These are phyloP conservation scores for Mesorhabditis spiculigera DNA, from an alignment of 2,888 invertebrate species.

Conservation along the genomic window DNA sequence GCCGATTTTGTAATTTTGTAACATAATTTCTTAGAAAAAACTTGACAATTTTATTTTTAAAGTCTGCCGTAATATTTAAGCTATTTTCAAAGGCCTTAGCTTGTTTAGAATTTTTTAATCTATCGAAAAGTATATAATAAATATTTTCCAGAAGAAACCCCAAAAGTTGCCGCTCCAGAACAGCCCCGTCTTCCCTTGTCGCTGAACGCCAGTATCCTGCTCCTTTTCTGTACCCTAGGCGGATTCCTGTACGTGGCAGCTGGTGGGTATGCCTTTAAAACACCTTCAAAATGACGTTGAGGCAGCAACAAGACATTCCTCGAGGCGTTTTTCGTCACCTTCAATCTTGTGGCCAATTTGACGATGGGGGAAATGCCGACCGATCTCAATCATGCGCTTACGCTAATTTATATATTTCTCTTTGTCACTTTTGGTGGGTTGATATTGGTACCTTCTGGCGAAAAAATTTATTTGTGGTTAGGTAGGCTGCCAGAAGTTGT, in stretches of 20 bases:
- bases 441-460: too few species aligned
- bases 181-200: conserved; percentile 52
- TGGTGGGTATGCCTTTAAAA: conserved; percentile 18
- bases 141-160: conserved; percentile 15
- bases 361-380: conserved; percentile 58
- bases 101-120: conserved; percentile 1
- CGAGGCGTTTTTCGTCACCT: conserved; percentile 56
- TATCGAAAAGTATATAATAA: conserved; percentile 3
- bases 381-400: conserved; percentile 47
- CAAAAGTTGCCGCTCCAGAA: conserved; percentile 8
- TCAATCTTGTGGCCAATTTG: conserved; percentile 57
- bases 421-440: conserved; percentile 55
- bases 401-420: conserved; percentile 55
- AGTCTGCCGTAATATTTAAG: not conserved
- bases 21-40: too few species aligned
- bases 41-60: not conserved
- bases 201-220: conserved; percentile 56
- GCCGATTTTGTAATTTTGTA: too few species aligned
- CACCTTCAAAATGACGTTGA: conserved; percentile 10
- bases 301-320: conserved; percentile 52
- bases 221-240: conserved; percentile 56
- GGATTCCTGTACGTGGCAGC: conserved; percentile 54
- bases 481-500: not conserved
- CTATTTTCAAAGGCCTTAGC: not conserved
- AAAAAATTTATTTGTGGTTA: not conserved